Conservation (phyloP, 2,888 invertebrate genomes). For the Polyommatus iphigenia region DNA sequence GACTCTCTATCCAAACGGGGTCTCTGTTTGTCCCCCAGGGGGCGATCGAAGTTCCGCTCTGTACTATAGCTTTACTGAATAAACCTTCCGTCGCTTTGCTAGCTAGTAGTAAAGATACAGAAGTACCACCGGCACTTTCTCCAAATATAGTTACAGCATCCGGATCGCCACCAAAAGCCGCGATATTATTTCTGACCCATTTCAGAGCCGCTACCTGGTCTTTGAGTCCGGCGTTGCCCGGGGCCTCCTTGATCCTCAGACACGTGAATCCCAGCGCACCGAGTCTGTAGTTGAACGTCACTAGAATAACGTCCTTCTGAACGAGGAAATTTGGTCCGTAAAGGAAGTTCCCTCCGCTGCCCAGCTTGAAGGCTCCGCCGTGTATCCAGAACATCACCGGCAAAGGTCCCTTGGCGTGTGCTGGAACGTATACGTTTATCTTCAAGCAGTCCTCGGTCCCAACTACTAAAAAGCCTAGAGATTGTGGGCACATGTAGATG, state of each 20-base stretch:
- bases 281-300: constrained; percentile 70
- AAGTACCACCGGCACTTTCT: constrained; percentile 68
- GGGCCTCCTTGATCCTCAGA: constrained; percentile 66
- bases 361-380: constrained; percentile 67
- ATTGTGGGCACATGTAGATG: constrained; percentile 60
- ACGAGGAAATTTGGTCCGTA: constrained; percentile 66
- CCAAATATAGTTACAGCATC: constrained; percentile 71
- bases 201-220: constrained; percentile 69
- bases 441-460: constrained; percentile 69
- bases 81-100: constrained; percentile 60
- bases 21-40: constrained; percentile 67
- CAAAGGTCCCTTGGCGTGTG: constrained; percentile 47
- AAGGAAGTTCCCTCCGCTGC: constrained; percentile 64
- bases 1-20: constrained; percentile 60
- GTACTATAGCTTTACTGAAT: constrained; percentile 64
- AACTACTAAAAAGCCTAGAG: constrained; percentile 45
- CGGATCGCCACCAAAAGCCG: constrained; percentile 68
- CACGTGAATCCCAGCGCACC: constrained; percentile 67
- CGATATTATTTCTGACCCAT: constrained; percentile 71
- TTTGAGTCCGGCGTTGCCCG: constrained; percentile 70
- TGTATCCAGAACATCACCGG: constrained; percentile 72
- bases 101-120: constrained; percentile 56
- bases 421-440: constrained; percentile 66
- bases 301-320: constrained; percentile 63
- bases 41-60: constrained; percentile 64